These are phyloP conservation scores for Agrypnus murinus DNA, from an alignment of 2,888 invertebrate genomes.

Conservation along the genomic window DNA sequence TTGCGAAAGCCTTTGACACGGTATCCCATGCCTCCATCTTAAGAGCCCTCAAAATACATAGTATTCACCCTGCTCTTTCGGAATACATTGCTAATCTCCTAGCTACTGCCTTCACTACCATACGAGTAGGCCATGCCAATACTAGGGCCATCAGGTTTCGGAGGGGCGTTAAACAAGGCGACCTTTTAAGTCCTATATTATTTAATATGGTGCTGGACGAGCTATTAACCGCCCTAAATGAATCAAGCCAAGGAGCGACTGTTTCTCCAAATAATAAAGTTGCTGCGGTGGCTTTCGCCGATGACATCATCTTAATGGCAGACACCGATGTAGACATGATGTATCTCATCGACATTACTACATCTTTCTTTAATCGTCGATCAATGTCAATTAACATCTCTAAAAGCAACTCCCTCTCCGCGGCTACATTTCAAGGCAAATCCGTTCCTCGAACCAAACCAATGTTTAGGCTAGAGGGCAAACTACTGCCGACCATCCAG, in stretches of 20 bases:
- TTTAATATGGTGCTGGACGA: slow-evolving; percentile 61
- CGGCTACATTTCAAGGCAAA: slow-evolving; percentile 33
- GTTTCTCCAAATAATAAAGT: slow-evolving; percentile 34
- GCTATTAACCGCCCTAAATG: slow-evolving; percentile 45
- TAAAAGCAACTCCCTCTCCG: slow-evolving; percentile 42
- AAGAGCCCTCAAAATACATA: slow-evolving; percentile 49
- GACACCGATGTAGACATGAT: slow-evolving; percentile 61
- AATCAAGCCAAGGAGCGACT: slow-evolving; percentile 42
- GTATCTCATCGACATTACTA: slow-evolving; percentile 49
- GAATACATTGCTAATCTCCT: slow-evolving; percentile 60
- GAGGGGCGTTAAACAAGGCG: slow-evolving; percentile 68
- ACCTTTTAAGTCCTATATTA: slow-evolving; percentile 63
- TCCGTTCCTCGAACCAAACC: slow-evolving; percentile 33
- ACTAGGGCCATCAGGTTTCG: slow-evolving; percentile 48
- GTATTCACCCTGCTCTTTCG: slow-evolving; percentile 61
- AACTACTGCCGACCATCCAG: not conserved
- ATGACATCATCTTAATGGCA: slow-evolving; percentile 64
- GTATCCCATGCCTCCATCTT: slow-evolving; percentile 41
- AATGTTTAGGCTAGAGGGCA: slow-evolving; percentile 17
- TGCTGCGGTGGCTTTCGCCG: slow-evolving; percentile 65
- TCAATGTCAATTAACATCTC: slow-evolving; percentile 56
- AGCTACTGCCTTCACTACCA: slow-evolving; percentile 54
- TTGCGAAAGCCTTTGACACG: slow-evolving; percentile 52
- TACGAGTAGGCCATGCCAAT: slow-evolving; percentile 48
- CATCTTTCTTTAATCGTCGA: slow-evolving; percentile 45